phyloP scores from a whole-genome alignment of 1,140 invertebrate species.

The Trichogramma pretiosum region DNA sequence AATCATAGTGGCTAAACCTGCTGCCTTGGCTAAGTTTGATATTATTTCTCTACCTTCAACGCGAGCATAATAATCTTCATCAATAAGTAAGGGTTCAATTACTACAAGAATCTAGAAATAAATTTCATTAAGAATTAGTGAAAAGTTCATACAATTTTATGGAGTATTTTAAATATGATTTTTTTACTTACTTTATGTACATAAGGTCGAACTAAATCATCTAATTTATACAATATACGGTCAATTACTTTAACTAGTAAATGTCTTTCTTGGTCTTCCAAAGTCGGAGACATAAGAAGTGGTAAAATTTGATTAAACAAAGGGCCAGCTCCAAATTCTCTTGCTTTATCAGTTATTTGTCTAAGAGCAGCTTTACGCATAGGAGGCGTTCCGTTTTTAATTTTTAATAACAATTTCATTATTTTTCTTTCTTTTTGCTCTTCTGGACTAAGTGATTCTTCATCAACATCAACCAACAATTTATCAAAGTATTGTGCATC shows the following conservation, averaged over 20 bases:
- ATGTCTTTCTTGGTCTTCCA: conserved; percentile 99
- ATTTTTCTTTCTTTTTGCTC: conserved; percentile 98
- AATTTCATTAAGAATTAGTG: background rate
- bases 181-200: conserved; percentile 79
- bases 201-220: conserved; percentile 96
- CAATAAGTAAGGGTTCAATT: conserved; percentile 96
- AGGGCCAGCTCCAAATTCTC: conserved; percentile 96
- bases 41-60: conserved; percentile 99
- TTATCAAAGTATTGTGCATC: conserved; percentile 99
- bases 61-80: conserved; percentile 99
- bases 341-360: conserved; percentile 97
- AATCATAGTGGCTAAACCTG: conserved; percentile 99
- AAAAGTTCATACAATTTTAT: background rate
- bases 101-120: conserved; percentile 82
- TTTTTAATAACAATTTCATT: conserved; percentile 96
- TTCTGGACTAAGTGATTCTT: conserved; percentile 88
- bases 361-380: conserved; percentile 96
- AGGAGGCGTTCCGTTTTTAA: conserved; percentile 98
- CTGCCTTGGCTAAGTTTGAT: conserved; percentile 98
- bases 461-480: conserved; percentile 93
- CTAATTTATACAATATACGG: conserved; percentile 95
- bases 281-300: conserved; percentile 95
- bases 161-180: background rate
- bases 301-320: conserved; percentile 99
- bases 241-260: conserved; percentile 99